phyloP scores from a whole-genome alignment of 1,140 invertebrate genomes.

The Tribolium madens region DNA sequence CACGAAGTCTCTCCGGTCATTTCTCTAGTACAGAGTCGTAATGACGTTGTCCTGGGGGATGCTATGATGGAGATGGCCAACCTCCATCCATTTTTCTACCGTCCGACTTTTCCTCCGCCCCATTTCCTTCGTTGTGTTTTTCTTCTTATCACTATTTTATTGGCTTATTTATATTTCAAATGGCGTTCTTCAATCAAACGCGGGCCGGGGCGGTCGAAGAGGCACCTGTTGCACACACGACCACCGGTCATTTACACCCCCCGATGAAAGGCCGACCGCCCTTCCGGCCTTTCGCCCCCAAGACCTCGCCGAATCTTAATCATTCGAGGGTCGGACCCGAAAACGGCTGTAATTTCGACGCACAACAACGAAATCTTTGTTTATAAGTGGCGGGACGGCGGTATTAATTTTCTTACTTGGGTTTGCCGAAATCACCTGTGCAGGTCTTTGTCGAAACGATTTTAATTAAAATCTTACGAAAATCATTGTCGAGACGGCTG shows the following conservation, averaged over 20 bases:
- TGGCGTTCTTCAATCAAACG: slow-evolving; percentile 40
- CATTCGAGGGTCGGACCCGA: neutral
- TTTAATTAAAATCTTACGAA: slow-evolving; percentile 52
- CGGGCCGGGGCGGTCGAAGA: slow-evolving; percentile 18
- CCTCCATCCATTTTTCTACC: slow-evolving; percentile 47
- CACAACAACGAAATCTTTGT: slow-evolving; percentile 13
- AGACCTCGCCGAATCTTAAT: slow-evolving; percentile 5
- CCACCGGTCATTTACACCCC: slow-evolving; percentile 42
- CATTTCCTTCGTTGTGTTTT: slow-evolving; percentile 39
- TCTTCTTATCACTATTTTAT: slow-evolving; percentile 48
- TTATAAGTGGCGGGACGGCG: slow-evolving; percentile 11
- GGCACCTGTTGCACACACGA: slow-evolving; percentile 39
- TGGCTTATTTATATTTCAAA: slow-evolving; percentile 49
- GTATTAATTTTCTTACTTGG: slow-evolving; percentile 10
- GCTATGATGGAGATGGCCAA: slow-evolving; percentile 50
- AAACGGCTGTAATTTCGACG: neutral
- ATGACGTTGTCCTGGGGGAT: slow-evolving; percentile 51
- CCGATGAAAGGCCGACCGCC: neutral
- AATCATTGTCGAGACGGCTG: slow-evolving; percentile 44
- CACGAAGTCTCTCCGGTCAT: slow-evolving; percentile 52
- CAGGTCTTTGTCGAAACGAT: slow-evolving; percentile 40
- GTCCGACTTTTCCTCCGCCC: slow-evolving; percentile 44
- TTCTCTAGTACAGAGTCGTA: slow-evolving; percentile 50
- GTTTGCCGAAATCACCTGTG: slow-evolving; percentile 34
- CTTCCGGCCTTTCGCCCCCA: neutral